Conservation (phyloP, 2,113 vertebrate genomes). For the Electrona antarctica region DNA sequence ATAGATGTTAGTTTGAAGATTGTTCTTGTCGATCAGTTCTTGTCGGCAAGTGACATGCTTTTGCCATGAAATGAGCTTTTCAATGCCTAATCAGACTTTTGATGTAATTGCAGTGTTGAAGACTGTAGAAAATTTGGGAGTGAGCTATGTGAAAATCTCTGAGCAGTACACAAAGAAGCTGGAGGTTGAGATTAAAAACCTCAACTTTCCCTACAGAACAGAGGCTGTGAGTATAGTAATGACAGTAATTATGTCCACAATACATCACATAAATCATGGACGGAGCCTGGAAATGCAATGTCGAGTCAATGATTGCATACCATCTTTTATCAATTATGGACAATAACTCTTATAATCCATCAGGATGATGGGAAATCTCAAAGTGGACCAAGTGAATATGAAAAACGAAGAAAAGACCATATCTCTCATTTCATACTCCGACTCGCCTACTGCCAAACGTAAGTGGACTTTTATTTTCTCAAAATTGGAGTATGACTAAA, state of each 20-base stretch:
- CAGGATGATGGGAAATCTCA: slow-evolving; percentile 76
- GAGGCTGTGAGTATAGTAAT: slow-evolving; percentile 64
- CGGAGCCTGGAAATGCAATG: too few relatives aligned
- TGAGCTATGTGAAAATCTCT: slow-evolving; percentile 79
- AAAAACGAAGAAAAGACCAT: slow-evolving; percentile 92
- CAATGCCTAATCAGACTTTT: too few relatives aligned
- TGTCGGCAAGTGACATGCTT: too few relatives aligned
- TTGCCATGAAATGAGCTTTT: too few relatives aligned
- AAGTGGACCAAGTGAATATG: slow-evolving; percentile 66
- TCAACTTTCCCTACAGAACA: slow-evolving; percentile 85
- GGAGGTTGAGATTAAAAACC: slow-evolving; percentile 68
- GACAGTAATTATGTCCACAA: too few relatives aligned
- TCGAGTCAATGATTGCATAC: too few relatives aligned
- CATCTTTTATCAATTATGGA: neutral
- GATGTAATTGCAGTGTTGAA: slow-evolving; percentile 85
- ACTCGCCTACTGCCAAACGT: slow-evolving; percentile 98
- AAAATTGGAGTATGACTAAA: neutral
- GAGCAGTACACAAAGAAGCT: slow-evolving; percentile 81
- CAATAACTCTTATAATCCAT: neutral
- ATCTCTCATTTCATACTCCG: slow-evolving; percentile 98
- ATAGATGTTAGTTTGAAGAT: too few relatives aligned
- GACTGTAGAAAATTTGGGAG: slow-evolving; percentile 88
- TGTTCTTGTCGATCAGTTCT: too few relatives aligned
- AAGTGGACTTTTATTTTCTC: slow-evolving; percentile 63
- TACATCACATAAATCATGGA: neutral